Conservation (phyloP, 2,113 vertebrate genomes). For the Cacatua alba region DNA sequence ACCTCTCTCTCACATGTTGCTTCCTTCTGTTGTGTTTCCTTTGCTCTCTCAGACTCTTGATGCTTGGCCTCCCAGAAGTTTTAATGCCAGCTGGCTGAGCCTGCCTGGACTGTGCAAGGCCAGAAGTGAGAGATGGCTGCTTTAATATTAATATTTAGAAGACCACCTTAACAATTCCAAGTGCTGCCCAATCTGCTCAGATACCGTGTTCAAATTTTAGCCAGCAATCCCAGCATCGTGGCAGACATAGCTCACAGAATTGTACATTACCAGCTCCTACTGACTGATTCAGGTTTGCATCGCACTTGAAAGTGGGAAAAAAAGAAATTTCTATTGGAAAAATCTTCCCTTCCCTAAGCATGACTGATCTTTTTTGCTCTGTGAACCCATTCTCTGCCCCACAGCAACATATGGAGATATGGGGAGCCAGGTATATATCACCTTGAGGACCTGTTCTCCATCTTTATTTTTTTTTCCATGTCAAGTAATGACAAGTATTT, state of each 20-base stretch:
- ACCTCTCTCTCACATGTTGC: neutral
- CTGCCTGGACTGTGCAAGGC: neutral
- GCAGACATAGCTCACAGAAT: neutral
- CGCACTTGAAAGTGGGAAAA: neutral
- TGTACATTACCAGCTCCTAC: neutral
- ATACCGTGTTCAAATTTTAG: neutral
- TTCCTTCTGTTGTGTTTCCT: constrained; percentile 28
- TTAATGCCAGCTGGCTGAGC: constrained; percentile 2
- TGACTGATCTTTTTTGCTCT: neutral
- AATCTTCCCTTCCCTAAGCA: neutral
- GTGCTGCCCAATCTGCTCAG: neutral
- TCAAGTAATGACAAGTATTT: neutral
- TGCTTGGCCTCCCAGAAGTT: constrained; percentile 26
- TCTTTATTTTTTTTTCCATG: neutral
- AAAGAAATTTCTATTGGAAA: neutral
- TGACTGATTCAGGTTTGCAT: neutral
- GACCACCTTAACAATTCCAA: neutral
- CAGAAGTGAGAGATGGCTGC: neutral
- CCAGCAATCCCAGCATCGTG: neutral
- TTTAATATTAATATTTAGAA: neutral
- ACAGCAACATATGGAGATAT: neutral
- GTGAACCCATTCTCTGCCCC: neutral
- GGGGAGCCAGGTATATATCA: neutral
- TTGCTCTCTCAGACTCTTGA: neutral
- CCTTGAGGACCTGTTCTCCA: neutral